Percentiles rank a stretch among this genome's conserved stretches.
Conservation (phyloP, 1,140 invertebrate species). For the Drosophila hydei region DNA sequence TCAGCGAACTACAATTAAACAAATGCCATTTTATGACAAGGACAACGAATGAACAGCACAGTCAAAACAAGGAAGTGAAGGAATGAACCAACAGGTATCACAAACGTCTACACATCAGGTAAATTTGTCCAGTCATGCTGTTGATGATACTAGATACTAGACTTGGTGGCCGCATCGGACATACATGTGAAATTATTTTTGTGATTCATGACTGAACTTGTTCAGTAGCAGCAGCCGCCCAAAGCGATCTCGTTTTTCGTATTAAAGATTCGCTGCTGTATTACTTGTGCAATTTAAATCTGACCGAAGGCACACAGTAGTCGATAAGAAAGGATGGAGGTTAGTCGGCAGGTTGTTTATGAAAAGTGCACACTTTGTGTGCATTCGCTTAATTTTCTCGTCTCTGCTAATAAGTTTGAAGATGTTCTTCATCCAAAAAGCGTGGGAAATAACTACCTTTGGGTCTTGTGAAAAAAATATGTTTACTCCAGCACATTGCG, state of each 20-base stretch:
- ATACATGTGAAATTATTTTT: not conserved
- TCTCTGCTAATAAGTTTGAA: conserved; percentile 46
- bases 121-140: not conserved
- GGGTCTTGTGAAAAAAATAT: conserved; percentile 29
- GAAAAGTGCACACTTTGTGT: conserved; percentile 28
- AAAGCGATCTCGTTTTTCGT: conserved; percentile 71
- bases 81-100: conserved; percentile 49
- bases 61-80: conserved; percentile 43
- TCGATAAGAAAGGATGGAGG: conserved; percentile 7
- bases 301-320: conserved; percentile 47
- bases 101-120: conserved; percentile 13
- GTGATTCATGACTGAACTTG: conserved; percentile 11
- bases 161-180: not conserved
- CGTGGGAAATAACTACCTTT: conserved; percentile 63
- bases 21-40: conserved; percentile 60
- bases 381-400: conserved; percentile 2
- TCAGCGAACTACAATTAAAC: conserved; percentile 52
- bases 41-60: conserved; percentile 26
- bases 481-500: conserved; percentile 42
- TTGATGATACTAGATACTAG: not conserved
- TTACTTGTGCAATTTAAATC: conserved; percentile 58
- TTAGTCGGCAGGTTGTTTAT: not conserved
- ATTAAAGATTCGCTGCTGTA: conserved; percentile 56
- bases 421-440: conserved; percentile 51
- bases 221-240: conserved; percentile 32